A percentile compares a stretch with the other conserved stretches of the same genome.
phyloP scores from a whole-genome alignment of 2,888 invertebrate genomes.

The Microctonus aethiopoides region DNA sequence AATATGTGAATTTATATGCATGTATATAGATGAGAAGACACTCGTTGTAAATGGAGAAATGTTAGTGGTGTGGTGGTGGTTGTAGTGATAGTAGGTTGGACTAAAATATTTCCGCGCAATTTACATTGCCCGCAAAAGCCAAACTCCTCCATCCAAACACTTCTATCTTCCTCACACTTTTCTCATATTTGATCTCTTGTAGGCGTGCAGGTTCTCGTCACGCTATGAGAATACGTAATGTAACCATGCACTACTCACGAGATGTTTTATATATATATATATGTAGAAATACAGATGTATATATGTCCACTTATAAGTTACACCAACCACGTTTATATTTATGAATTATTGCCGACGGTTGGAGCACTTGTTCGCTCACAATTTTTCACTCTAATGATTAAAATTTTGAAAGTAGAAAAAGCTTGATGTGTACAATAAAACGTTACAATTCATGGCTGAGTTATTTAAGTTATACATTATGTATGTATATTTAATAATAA shows the following conservation, averaged over 20 bases:
- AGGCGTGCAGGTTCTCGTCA: slow-evolving; percentile 41
- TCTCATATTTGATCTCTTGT: slow-evolving; percentile 26
- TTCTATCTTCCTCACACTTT: slow-evolving; percentile 30
- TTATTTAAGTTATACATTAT: too few species aligned
- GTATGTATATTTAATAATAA: neutral
- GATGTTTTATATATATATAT: neutral
- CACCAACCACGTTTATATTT: neutral
- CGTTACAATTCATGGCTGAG: too few species aligned
- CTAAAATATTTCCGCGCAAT: slow-evolving; percentile 59
- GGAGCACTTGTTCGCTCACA: neutral
- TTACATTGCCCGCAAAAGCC: slow-evolving; percentile 53
- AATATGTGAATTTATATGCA: neutral
- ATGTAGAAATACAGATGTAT: neutral
- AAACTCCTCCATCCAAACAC: slow-evolving; percentile 33
- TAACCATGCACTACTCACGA: slow-evolving; percentile 17
- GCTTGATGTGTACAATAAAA: neutral
- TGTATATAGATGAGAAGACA: neutral
- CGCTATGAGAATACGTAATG: slow-evolving; percentile 55
- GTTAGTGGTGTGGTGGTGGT: slow-evolving; percentile 24
- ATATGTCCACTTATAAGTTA: neutral
- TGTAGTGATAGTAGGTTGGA: slow-evolving; percentile 20
- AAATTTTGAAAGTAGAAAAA: neutral
- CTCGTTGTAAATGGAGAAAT: neutral
- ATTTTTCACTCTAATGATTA: neutral
- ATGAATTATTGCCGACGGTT: slow-evolving; percentile 6